These are phyloP conservation scores for Muscicapa comitata DNA, from an alignment of 2,797 vertebrate species.

Conservation along the genomic window DNA sequence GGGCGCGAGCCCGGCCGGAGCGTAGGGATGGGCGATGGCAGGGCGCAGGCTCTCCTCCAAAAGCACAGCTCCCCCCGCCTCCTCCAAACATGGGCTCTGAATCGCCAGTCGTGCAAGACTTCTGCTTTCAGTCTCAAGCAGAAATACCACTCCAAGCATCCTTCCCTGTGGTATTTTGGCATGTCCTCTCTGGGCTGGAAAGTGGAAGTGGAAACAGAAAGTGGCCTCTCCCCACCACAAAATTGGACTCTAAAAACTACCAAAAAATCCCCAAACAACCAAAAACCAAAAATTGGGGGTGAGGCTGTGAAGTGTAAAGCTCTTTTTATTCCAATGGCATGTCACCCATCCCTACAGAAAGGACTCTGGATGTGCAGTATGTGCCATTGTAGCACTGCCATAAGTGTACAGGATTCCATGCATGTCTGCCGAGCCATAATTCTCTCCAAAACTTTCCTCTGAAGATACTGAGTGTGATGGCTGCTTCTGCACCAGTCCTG, in stretches of 20 bases:
- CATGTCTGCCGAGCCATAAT: conserved; percentile 33
- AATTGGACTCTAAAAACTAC: neutral
- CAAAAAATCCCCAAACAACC: neutral
- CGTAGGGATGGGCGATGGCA: conserved; percentile 43
- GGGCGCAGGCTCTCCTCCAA: neutral
- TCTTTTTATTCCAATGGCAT: neutral
- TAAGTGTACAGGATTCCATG: conserved; percentile 43
- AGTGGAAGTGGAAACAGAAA: conserved; percentile 27
- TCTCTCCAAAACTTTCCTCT: conserved; percentile 35
- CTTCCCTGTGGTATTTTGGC: conserved; percentile 24
- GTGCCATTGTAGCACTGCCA: conserved; percentile 15
- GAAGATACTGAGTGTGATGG: conserved; percentile 9
- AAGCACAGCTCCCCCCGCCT: accelerated
- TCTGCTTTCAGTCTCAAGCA: conserved; percentile 48
- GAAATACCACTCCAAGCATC: conserved; percentile 14
- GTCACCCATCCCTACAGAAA: conserved; percentile 52
- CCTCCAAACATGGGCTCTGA: neutral
- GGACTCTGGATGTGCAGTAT: conserved; percentile 17
- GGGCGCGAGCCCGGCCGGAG: neutral
- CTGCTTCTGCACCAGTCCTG: conserved; percentile 59
- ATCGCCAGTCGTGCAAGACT: neutral
- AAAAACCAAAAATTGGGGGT: accelerated
- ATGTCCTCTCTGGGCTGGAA: conserved; percentile 27
- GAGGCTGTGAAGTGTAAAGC: neutral
- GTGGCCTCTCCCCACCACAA: neutral